Conservation (phyloP, 2,888 invertebrate species). For the Helobdella robusta region DNA sequence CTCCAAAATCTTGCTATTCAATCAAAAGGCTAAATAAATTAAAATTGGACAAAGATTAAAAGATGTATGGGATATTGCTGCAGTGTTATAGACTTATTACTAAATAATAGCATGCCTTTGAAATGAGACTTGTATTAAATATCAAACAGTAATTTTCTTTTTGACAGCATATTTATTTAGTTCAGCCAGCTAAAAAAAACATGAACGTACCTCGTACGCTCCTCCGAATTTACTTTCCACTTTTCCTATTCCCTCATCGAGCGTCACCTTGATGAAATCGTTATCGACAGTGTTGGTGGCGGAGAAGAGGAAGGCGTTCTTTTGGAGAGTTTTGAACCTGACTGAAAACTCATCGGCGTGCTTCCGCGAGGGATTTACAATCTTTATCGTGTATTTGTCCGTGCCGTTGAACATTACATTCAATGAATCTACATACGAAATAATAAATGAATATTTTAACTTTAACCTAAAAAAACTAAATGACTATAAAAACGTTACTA, state of each 20-base stretch:
- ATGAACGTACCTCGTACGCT: slow-evolving; percentile 6
- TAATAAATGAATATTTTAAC: no score
- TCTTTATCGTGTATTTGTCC: slow-evolving; percentile 33
- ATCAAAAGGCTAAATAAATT: no score
- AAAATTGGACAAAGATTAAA: no score
- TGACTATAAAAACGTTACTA: no score
- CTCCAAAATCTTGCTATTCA: no score
- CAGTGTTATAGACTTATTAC: no score
- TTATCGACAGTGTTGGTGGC: slow-evolving; percentile 36
- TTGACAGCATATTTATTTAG: no score
- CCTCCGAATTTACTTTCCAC: slow-evolving; percentile 30
- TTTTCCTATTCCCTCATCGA: slow-evolving; percentile 39
- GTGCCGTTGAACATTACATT: slow-evolving; percentile 41
- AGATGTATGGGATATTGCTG: no score
- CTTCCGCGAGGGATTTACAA: slow-evolving; percentile 34
- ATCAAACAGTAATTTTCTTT: no score
- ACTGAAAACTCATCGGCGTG: slow-evolving; percentile 47
- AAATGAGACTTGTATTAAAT: no score
- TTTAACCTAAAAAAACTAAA: no score
- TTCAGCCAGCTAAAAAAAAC: neutral
- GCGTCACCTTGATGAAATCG: slow-evolving; percentile 39
- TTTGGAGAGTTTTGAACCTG: slow-evolving; percentile 43
- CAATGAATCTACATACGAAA: slow-evolving; percentile 38
- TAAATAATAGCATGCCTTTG: no score
- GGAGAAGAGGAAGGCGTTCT: slow-evolving; percentile 42